Percentiles rank a stretch among this genome's conserved stretches.
These are phyloP conservation scores for Amphimedon queenslandica DNA, from an alignment of 37 sponge, comb jelly and placozoan genomes.

Conservation along the genomic window DNA sequence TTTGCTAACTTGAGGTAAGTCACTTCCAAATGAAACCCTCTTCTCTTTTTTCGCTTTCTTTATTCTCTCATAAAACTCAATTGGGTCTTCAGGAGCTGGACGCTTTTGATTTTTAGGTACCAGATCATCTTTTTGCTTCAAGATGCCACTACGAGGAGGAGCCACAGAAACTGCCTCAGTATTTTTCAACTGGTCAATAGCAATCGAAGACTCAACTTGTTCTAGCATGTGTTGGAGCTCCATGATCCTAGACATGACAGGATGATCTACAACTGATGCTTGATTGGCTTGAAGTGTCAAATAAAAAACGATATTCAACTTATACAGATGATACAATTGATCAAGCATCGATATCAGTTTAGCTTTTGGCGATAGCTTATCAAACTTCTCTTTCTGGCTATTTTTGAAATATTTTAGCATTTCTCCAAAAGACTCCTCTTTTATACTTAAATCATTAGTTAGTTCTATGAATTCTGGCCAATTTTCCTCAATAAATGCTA, in stretches of 20 bases:
- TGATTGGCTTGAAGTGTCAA: slow-evolving; percentile 47
- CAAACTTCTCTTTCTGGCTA: not conserved
- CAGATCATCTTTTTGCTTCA: not conserved
- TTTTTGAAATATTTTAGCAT: not conserved
- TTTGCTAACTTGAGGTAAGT: slow-evolving; percentile 3
- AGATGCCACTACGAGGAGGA: too few relatives aligned
- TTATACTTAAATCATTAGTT: not conserved
- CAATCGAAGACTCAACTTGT: not conserved
- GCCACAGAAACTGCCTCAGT: not conserved
- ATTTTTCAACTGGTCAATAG: not conserved
- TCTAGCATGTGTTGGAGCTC: slow-evolving; percentile 37
- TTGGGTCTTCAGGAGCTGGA: slow-evolving; percentile 19
- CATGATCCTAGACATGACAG: slow-evolving; percentile 53
- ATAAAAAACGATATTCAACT: slow-evolving; percentile 63
- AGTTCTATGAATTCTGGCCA: not conserved
- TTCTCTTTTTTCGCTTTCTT: slow-evolving; percentile 24
- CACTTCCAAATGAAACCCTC: not conserved
- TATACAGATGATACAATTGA: slow-evolving; percentile 19
- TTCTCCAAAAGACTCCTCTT: not conserved
- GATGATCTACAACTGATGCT: slow-evolving; percentile 37
- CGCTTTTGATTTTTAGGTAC: not conserved
- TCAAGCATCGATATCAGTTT: not conserved
- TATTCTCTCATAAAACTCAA: slow-evolving; percentile 43
- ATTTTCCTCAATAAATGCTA: slow-evolving; percentile 4
- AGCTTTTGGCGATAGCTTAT: not conserved